Percentiles rank a stretch among this genome's conserved stretches.
These are phyloP conservation scores for Salminus brasiliensis DNA, from an alignment of 2,113 vertebrate species.

Conservation along the genomic window DNA sequence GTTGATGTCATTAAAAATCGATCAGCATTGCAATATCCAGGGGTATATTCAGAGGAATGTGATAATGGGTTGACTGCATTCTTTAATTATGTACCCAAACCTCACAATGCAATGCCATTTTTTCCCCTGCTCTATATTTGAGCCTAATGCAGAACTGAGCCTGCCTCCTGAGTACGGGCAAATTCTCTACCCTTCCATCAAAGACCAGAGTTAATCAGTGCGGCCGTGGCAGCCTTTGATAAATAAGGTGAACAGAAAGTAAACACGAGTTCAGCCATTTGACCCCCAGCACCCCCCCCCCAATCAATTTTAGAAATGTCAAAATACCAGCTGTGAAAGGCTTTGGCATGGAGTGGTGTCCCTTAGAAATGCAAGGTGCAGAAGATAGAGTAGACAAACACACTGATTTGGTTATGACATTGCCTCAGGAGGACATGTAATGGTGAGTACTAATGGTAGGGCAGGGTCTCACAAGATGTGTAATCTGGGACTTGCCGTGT, in stretches of 20 bases:
- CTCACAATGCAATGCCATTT: neutral
- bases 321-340: slow-evolving; percentile 35
- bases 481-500: slow-evolving; percentile 43
- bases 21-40: slow-evolving; percentile 4
- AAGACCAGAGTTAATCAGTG: slow-evolving; percentile 66
- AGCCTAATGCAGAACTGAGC: slow-evolving; percentile 9
- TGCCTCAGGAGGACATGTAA: slow-evolving; percentile 14
- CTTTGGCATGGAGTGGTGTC: slow-evolving; percentile 22
- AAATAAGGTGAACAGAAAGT: slow-evolving; percentile 55
- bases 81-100: slow-evolving; percentile 13
- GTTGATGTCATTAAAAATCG: slow-evolving; percentile 28
- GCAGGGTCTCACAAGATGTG: slow-evolving; percentile 21
- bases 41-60: neutral
- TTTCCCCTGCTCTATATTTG: neutral
- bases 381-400: slow-evolving; percentile 31
- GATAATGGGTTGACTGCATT: neutral
- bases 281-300: too few relatives aligned
- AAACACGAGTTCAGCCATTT: slow-evolving; percentile 66
- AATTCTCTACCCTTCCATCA: slow-evolving; percentile 59
- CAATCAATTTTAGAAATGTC: slow-evolving; percentile 56
- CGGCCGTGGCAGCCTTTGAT: slow-evolving; percentile 26
- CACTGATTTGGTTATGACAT: slow-evolving; percentile 42
- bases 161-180: slow-evolving; percentile 35
- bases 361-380: slow-evolving; percentile 19
- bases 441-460: slow-evolving; percentile 6